These are phyloP conservation scores for Itoplectis maculator DNA, from an alignment of 2,888 invertebrate species.

Conservation along the genomic window DNA sequence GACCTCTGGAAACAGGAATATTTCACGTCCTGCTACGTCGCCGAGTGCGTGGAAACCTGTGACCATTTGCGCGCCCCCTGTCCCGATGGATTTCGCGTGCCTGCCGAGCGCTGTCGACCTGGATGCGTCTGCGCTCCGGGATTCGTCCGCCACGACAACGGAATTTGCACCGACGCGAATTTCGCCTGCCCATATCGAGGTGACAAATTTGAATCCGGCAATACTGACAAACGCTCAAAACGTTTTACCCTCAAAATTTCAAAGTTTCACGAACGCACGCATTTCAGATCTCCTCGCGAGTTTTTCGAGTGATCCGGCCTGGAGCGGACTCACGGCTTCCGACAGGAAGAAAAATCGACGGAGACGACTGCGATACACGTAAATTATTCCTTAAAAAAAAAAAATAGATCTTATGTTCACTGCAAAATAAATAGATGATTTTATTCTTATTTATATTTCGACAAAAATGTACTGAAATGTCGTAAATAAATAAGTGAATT, in stretches of 20 bases:
- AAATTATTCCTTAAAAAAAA: background rate
- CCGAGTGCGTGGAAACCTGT: constrained; percentile 54
- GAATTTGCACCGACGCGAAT: constrained; percentile 38
- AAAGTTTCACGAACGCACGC: background rate
- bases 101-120: constrained; percentile 35
- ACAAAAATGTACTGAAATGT: too few relatives aligned
- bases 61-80: constrained; percentile 50
- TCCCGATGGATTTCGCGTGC: constrained; percentile 27
- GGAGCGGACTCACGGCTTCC: constrained; percentile 30
- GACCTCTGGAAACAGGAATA: constrained; percentile 46
- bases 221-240: too few relatives aligned
- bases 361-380: constrained; percentile 31
- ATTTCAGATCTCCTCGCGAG: constrained; percentile 56
- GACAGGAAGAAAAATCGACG: constrained; percentile 52
- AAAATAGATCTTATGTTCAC: background rate
- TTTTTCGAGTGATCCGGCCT: constrained; percentile 50
- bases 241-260: background rate
- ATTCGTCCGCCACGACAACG: constrained; percentile 50
- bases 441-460: too few relatives aligned
- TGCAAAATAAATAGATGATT: background rate
- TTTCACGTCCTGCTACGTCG: constrained; percentile 52
- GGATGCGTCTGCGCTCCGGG: constrained; percentile 59
- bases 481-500: too few relatives aligned
- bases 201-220: background rate
- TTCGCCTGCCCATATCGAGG: constrained; percentile 53